phyloP scores from a whole-genome alignment of 2,888 invertebrate genomes.

The Aporophyla nigra region DNA sequence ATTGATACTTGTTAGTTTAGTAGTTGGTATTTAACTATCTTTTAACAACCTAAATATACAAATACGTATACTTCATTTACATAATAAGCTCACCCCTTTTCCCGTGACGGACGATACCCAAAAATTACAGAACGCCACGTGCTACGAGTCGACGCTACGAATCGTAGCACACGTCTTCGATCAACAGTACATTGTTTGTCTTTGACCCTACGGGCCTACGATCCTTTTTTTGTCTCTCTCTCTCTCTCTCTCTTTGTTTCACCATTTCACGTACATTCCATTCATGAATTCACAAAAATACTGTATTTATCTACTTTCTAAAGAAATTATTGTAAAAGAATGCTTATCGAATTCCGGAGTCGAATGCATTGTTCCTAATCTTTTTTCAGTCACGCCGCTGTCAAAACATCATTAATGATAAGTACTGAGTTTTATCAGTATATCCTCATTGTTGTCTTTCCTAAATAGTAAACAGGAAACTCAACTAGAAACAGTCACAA shows the following conservation, averaged over 20 bases:
- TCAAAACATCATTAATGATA: conserved; percentile 34
- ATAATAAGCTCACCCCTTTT: background rate
- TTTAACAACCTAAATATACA: too few species aligned
- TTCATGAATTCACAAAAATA: background rate
- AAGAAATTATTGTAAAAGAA: background rate
- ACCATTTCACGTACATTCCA: background rate
- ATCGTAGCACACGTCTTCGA: background rate
- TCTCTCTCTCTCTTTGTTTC: background rate
- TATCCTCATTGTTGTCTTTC: conserved; percentile 4
- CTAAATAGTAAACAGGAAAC: conserved; percentile 20
- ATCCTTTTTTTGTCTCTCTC: too few species aligned
- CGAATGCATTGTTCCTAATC: conserved; percentile 10
- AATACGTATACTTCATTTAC: background rate
- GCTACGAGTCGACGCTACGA: background rate
- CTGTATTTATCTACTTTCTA: background rate
- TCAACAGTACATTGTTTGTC: background rate
- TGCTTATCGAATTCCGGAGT: conserved; percentile 24
- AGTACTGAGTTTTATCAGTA: conserved; percentile 3
- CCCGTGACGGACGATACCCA: too few species aligned
- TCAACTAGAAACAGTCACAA: background rate
- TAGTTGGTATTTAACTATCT: too few species aligned
- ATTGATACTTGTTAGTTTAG: too few species aligned
- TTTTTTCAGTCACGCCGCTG: conserved; percentile 10
- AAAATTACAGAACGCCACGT: background rate
- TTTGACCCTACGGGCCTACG: too few species aligned